Percentiles rank a stretch among this genome's conserved stretches.
phyloP scores from a whole-genome alignment of 2,888 invertebrate species.

The Eupeodes luniger region DNA sequence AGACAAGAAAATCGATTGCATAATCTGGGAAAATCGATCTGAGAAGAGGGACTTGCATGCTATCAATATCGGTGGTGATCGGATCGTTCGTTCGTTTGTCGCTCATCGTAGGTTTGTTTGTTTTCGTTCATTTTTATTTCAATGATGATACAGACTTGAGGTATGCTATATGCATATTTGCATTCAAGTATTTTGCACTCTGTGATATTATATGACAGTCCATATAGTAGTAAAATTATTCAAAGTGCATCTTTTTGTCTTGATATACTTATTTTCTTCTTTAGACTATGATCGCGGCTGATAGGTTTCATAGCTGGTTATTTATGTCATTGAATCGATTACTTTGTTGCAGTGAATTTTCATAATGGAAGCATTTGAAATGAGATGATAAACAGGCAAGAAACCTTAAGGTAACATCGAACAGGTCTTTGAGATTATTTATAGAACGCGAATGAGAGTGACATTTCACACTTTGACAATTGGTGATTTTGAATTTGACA shows the following conservation, averaged over 20 bases:
- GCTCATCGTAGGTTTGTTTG: conserved; percentile 23
- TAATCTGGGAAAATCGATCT: conserved; percentile 56
- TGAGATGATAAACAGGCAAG: neutral
- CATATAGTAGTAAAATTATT: neutral
- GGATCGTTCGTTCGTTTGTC: conserved; percentile 3
- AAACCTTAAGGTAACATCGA: neutral
- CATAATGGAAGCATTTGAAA: conserved; percentile 12
- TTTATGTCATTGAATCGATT: conserved; percentile 58
- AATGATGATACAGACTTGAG: neutral
- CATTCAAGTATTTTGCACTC: conserved; percentile 61
- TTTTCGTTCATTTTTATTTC: conserved; percentile 13
- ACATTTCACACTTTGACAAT: too few relatives aligned
- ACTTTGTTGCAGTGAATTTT: conserved; percentile 60
- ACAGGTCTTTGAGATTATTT: conserved; percentile 4
- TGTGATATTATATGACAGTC: conserved; percentile 17
- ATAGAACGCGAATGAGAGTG: too few relatives aligned
- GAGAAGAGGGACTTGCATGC: conserved; percentile 4
- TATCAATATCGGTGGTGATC: conserved; percentile 58
- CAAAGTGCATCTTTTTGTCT: neutral
- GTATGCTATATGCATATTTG: conserved; percentile 31
- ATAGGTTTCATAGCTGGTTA: conserved; percentile 51
- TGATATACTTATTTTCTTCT: neutral
- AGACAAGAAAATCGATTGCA: conserved; percentile 40
- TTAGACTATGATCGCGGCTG: neutral
- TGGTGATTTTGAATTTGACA: too few relatives aligned